Conservation (phyloP, 2,113 vertebrate species). For the Heptranchias perlo region DNA sequence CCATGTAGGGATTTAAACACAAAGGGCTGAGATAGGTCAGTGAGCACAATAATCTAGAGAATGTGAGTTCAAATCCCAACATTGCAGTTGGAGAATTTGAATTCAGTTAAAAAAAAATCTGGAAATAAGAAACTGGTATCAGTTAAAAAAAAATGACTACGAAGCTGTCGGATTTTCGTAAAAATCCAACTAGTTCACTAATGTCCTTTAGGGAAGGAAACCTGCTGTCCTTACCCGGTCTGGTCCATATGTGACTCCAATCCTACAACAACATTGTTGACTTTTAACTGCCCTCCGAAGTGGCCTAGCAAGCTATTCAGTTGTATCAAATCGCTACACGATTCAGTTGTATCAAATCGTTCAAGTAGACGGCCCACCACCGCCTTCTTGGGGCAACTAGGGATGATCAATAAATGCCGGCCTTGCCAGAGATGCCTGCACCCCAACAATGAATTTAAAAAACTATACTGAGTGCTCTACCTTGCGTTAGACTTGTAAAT, state of each 20-base stretch:
- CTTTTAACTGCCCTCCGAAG: neutral
- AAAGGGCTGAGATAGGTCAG: neutral
- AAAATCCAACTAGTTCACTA: neutral
- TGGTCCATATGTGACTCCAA: neutral
- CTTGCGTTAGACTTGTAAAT: neutral
- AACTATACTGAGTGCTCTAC: neutral
- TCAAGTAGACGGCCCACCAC: neutral
- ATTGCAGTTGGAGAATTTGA: too few species aligned
- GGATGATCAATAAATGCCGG: too few species aligned
- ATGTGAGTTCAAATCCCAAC: too few species aligned
- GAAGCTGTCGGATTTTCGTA: neutral
- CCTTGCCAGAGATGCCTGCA: neutral
- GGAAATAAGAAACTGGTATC: too few species aligned
- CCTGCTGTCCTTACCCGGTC: neutral
- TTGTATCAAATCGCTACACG: neutral
- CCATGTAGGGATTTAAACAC: neutral
- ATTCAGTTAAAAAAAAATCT: too few species aligned
- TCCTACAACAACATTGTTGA: neutral
- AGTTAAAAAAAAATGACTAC: too few species aligned
- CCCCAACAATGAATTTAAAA: neutral
- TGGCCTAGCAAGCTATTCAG: neutral
- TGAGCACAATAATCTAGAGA: neutral
- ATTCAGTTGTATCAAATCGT: too few species aligned
- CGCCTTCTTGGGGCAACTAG: neutral
- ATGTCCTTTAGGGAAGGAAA: neutral